Evolutionary conservation across 1,140 invertebrate genomes (phyloP).

Genomic region (Stenopsyche tienmushanensis): DNA sequence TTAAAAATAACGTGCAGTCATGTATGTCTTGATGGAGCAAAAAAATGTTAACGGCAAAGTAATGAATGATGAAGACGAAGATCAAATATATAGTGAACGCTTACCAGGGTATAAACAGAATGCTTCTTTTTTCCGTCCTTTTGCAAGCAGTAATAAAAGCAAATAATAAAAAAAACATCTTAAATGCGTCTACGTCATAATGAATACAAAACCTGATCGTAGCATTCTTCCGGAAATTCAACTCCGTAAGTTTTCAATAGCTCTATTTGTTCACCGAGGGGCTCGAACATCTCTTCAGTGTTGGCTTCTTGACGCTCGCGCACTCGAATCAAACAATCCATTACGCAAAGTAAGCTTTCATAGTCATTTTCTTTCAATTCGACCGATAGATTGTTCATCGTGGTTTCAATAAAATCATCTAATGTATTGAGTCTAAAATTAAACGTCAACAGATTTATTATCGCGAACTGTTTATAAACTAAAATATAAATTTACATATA

Average conservation of each 20-base stretch:
- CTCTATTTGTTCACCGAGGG: constrained; percentile 75
- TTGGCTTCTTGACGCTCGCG: constrained; percentile 57
- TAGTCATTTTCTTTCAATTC: constrained; percentile 67
- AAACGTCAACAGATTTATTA: neutral
- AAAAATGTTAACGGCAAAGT: too few relatives aligned
- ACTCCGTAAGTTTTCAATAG: constrained; percentile 73
- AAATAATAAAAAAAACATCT: constrained; percentile 9
- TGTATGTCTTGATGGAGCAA: too few relatives aligned
- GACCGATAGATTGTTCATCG: constrained; percentile 57
- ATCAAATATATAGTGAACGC: too few relatives aligned
- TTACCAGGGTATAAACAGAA: constrained; percentile 53
- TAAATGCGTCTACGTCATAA: neutral
- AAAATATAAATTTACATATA: constrained; percentile 35
- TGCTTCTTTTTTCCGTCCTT: constrained; percentile 44
- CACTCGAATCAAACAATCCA: constrained; percentile 64
- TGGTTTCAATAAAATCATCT: constrained; percentile 62
- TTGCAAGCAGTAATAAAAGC: constrained; percentile 6
- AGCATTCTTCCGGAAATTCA: constrained; percentile 66
- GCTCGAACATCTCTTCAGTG: constrained; percentile 77
- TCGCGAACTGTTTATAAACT: constrained; percentile 4
- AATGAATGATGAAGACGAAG: too few relatives aligned
- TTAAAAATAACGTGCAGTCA: neutral
- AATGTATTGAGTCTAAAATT: constrained; percentile 55
- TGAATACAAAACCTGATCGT: constrained; percentile 53
- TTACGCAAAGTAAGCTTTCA: constrained; percentile 61